These are phyloP conservation scores for Stenodema calcarata DNA, from an alignment of 2,888 invertebrate genomes.

Conservation along the genomic window DNA sequence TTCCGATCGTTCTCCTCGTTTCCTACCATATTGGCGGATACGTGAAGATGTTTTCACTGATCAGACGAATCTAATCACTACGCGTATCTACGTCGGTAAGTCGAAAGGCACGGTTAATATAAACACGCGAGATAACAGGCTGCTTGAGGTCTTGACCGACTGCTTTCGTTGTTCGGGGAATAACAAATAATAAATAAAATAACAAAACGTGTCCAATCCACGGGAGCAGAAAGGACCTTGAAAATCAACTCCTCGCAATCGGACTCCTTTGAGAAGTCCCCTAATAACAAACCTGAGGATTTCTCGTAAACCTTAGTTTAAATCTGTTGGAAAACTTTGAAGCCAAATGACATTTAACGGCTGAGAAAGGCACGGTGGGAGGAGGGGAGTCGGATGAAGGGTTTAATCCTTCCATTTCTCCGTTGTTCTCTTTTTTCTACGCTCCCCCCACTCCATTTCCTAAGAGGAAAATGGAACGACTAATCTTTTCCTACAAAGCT, in stretches of 20 bases:
- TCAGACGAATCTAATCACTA: too few species aligned
- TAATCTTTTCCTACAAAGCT: constrained; percentile 35
- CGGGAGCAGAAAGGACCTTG: too few species aligned
- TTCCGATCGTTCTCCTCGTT: too few species aligned
- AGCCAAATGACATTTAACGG: constrained; percentile 46
- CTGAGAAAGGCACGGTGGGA: not conserved
- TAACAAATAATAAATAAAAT: too few species aligned
- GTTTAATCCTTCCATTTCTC: constrained; percentile 42
- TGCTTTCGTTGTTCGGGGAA: too few species aligned
- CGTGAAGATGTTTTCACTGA: too few species aligned
- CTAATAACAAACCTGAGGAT: constrained; percentile 20
- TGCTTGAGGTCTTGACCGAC: too few species aligned
- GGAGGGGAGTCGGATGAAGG: not conserved
- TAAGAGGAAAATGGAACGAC: constrained; percentile 41
- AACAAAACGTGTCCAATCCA: too few species aligned
- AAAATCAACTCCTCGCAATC: not conserved
- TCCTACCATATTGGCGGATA: too few species aligned
- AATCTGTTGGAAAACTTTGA: constrained; percentile 36
- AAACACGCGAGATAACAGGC: too few species aligned
- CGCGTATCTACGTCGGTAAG: too few species aligned
- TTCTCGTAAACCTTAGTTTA: constrained; percentile 36
- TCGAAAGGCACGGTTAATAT: too few species aligned
- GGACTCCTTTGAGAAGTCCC: constrained; percentile 11
- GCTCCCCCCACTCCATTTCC: not conserved
- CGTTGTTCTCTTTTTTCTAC: constrained; percentile 13